Percentiles rank a stretch among this genome's conserved stretches.
Evolutionary conservation across 2,113 vertebrate genomes (phyloP).

Genomic region (Arenaria interpres): DNA sequence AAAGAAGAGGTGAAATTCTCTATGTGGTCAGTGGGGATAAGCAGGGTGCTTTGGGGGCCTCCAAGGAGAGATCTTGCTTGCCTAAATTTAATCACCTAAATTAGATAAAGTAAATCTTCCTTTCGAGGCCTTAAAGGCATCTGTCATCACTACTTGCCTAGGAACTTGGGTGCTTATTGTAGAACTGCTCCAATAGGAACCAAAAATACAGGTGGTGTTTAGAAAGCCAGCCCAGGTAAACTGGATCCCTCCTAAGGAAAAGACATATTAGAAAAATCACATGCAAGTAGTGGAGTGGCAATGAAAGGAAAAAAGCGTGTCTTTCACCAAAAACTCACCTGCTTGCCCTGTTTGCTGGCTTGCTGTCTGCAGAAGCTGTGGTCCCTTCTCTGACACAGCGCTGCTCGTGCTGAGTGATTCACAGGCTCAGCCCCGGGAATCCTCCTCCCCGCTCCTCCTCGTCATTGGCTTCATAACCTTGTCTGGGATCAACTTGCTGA

Average conservation of each 20-base stretch:
- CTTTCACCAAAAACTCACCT: neutral
- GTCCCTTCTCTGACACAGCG: neutral
- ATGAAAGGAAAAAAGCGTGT: fast-evolving
- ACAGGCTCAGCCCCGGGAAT: neutral
- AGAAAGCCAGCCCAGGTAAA: neutral
- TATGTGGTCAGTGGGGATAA: fast-evolving
- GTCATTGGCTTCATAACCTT: neutral
- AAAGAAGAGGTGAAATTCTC: neutral
- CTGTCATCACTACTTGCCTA: neutral
- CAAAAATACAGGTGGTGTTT: neutral
- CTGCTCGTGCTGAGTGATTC: neutral
- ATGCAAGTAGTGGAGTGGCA: neutral
- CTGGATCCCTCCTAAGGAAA: neutral
- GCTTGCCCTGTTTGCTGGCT: neutral
- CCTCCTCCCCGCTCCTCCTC: neutral
- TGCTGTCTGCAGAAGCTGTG: neutral
- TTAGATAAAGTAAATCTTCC: neutral
- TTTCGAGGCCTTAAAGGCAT: neutral
- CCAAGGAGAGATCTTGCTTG: neutral
- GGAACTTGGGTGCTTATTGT: neutral
- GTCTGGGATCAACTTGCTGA: neutral
- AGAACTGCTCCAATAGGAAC: neutral
- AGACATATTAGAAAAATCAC: neutral
- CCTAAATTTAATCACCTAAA: neutral
- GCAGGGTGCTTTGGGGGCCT: neutral